Percentiles rank a stretch among this genome's conserved stretches.
Evolutionary conservation across 2,888 invertebrate species (phyloP).

Genomic region (Phengaris alcon): DNA sequence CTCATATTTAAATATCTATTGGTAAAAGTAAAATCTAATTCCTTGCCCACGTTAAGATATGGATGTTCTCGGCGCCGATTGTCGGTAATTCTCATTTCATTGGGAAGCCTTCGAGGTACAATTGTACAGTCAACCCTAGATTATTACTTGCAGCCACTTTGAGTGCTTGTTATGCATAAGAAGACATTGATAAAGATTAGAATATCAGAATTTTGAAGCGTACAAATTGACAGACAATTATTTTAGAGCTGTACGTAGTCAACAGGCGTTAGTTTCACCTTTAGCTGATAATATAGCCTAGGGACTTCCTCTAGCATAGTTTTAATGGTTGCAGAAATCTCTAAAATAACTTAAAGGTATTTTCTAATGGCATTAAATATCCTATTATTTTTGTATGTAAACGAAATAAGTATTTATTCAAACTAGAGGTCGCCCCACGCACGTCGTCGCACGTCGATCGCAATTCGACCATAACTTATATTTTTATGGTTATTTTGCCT

Average conservation of each 20-base stretch:
- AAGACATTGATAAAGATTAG: constrained; percentile 21
- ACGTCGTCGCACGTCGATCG: no score
- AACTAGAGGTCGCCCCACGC: no score
- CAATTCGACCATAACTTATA: no score
- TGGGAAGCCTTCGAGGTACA: constrained; percentile 49
- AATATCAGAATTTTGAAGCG: constrained; percentile 16
- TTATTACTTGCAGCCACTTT: constrained; percentile 51
- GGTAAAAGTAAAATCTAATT: constrained; percentile 32
- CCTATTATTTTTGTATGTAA: no score
- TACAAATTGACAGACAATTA: constrained; percentile 20
- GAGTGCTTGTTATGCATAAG: constrained; percentile 21
- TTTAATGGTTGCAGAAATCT: not conserved
- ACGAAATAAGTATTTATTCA: no score
- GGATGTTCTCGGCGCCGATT: constrained; percentile 48
- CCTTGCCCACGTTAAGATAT: constrained; percentile 46
- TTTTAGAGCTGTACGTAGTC: not conserved
- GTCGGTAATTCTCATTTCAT: constrained; percentile 41
- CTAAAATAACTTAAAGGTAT: not conserved
- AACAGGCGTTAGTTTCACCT: constrained; percentile 1
- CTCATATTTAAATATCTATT: constrained; percentile 30
- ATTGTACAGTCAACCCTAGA: constrained; percentile 61
- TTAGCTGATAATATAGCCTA: not conserved
- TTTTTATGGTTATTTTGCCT: no score
- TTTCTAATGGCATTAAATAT: not conserved
- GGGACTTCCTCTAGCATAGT: not conserved